phyloP scores from a whole-genome alignment of 2,888 invertebrate species.

The Microdon myrmicae region DNA sequence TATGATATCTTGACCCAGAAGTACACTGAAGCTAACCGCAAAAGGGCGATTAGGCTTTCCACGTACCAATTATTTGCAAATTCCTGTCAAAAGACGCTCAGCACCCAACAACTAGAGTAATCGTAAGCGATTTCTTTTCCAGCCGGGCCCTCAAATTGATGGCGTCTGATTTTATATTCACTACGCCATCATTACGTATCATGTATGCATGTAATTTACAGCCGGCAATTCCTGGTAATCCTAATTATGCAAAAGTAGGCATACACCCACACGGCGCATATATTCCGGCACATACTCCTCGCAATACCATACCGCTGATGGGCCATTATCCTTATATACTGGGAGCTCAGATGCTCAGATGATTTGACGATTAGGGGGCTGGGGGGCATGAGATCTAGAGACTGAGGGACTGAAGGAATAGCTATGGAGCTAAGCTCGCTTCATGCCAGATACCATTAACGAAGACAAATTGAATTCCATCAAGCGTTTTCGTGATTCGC shows the following conservation, averaged over 20 bases:
- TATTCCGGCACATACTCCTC: too few relatives aligned
- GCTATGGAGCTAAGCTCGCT: conserved; percentile 11
- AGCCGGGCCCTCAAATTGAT: conserved; percentile 21
- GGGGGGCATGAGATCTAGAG: too few relatives aligned
- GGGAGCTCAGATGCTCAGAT: too few relatives aligned
- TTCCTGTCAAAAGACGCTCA: conserved; percentile 17
- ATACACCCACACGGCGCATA: neutral
- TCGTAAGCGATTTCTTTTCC: conserved; percentile 26
- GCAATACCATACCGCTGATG: too few relatives aligned
- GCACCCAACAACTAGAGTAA: conserved; percentile 20
- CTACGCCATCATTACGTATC: conserved; percentile 20
- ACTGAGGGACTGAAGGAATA: too few relatives aligned
- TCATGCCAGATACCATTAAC: conserved; percentile 47
- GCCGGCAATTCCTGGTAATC: conserved; percentile 34
- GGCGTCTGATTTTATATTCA: conserved; percentile 35
- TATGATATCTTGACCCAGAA: too few relatives aligned
- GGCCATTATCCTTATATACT: neutral
- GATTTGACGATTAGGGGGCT: too few relatives aligned
- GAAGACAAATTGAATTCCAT: conserved; percentile 52
- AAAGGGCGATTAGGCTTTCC: too few relatives aligned
- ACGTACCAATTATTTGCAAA: conserved; percentile 10
- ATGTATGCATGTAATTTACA: conserved; percentile 30
- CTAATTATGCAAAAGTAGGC: conserved; percentile 32
- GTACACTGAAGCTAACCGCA: too few relatives aligned
- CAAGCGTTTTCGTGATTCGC: conserved; percentile 49